A percentile compares a stretch with the other conserved stretches of the same genome.
Evolutionary conservation across 2,888 invertebrate species (phyloP).

Genomic region (Halictus ligatus): DNA sequence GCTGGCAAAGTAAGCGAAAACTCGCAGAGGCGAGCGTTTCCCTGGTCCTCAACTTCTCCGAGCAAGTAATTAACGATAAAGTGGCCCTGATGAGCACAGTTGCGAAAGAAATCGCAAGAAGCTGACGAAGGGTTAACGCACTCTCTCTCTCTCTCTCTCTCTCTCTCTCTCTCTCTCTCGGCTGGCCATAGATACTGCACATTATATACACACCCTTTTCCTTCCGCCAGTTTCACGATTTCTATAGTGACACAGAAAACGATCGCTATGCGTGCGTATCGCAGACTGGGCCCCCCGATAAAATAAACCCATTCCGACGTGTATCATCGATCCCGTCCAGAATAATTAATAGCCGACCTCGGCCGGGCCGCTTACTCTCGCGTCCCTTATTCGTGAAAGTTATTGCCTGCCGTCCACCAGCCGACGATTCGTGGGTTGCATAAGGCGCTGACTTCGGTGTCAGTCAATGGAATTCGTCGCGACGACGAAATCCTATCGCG

Average conservation of each 20-base stretch:
- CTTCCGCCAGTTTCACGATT: background rate
- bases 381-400: conserved; percentile 44
- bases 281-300: background rate
- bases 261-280: background rate
- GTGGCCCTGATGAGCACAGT: background rate
- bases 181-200: background rate
- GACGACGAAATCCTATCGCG: conserved; percentile 25
- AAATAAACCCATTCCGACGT: conserved; percentile 42
- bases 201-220: background rate
- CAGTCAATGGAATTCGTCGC: conserved; percentile 45
- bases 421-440: conserved; percentile 35
- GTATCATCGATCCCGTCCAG: conserved; percentile 41
- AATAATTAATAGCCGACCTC: conserved; percentile 50
- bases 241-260: conserved; percentile 16
- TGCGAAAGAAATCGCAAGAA: conserved; percentile 6
- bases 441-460: conserved; percentile 20
- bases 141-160: background rate
- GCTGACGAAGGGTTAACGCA: background rate
- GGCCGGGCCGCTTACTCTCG: background rate
- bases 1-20: background rate
- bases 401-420: conserved; percentile 36
- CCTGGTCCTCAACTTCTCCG: background rate
- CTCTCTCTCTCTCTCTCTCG: background rate
- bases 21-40: background rate
- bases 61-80: conserved; percentile 2